Conservation (phyloP, 1,140 invertebrate genomes). For the Whitmania pigra region DNA sequence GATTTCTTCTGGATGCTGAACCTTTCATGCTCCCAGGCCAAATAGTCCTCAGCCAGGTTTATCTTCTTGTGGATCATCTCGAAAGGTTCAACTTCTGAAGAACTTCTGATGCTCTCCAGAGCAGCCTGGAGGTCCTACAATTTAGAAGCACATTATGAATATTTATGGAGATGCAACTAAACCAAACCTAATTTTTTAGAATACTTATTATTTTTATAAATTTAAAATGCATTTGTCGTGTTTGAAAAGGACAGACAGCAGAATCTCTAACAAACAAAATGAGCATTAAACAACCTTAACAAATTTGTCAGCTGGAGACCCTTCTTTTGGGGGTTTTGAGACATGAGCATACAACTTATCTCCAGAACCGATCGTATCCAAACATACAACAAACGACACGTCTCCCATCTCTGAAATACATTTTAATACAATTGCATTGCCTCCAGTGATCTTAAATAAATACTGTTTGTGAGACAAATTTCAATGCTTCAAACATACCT, state of each 20-base stretch:
- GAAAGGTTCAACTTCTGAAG: constrained; percentile 36
- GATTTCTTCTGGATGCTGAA: constrained; percentile 80
- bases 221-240: not conserved
- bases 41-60: constrained; percentile 77
- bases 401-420: constrained; percentile 50
- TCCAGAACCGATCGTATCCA: constrained; percentile 65
- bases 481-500: constrained; percentile 40
- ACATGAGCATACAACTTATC: constrained; percentile 72
- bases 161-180: no score
- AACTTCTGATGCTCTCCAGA: constrained; percentile 28
- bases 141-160: no score
- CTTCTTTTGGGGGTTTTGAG: constrained; percentile 85
- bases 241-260: not conserved
- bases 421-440: no score
- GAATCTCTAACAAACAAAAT: not conserved
- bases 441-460: no score
- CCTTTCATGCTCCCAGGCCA: constrained; percentile 94
- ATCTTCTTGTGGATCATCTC: constrained; percentile 89
- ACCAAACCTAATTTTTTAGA: no score
- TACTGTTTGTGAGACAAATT: no score
- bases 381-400: constrained; percentile 68
- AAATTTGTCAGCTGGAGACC: constrained; percentile 57
- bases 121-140: not conserved
- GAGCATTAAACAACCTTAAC: constrained; percentile 47
- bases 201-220: not conserved